phyloP scores from a whole-genome alignment of 2,113 vertebrate species.

The Montifringilla adamsi region DNA sequence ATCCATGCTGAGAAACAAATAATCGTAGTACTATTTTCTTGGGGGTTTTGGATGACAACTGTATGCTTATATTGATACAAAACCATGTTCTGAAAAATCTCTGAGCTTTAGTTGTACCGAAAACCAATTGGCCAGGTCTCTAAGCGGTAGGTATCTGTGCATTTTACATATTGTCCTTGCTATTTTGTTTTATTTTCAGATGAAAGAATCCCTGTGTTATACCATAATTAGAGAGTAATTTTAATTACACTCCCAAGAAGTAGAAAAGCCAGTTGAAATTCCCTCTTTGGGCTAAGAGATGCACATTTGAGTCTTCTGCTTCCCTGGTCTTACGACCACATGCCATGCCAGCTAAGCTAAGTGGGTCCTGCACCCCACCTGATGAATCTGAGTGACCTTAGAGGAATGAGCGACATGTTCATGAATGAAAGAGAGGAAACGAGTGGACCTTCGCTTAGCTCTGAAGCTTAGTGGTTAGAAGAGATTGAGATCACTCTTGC shows the following conservation, averaged over 20 bases:
- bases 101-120: neutral
- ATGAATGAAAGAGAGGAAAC: neutral
- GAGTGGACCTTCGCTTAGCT: neutral
- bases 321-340: neutral
- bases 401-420: neutral
- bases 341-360: neutral
- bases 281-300: neutral
- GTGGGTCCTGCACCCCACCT: rapidly evolving
- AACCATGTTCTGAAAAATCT: neutral
- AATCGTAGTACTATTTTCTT: neutral
- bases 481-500: neutral
- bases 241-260: neutral
- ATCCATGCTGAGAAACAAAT: neutral
- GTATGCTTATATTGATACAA: neutral
- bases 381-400: neutral
- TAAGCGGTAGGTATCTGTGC: neutral
- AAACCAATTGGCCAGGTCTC: neutral
- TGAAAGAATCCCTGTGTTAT: neutral
- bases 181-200: neutral
- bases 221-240: neutral
- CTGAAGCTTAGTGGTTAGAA: neutral
- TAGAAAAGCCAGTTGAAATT: neutral
- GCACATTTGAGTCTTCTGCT: neutral
- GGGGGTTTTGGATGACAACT: neutral
- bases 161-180: neutral